Conservation (phyloP, 2,888 invertebrate species). For the Allophyes oxyacanthae region DNA sequence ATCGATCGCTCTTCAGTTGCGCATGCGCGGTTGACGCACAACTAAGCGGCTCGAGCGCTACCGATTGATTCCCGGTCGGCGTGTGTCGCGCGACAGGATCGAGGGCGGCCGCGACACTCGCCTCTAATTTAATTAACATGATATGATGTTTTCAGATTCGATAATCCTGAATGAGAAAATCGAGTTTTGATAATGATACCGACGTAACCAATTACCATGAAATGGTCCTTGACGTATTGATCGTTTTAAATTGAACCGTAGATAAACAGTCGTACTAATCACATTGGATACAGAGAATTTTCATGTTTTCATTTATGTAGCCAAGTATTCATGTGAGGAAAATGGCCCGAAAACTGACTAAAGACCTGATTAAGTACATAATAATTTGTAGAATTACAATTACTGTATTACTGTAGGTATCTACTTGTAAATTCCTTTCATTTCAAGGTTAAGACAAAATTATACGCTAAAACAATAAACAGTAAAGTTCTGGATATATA, state of each 20-base stretch:
- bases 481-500: constrained; percentile 10
- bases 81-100: constrained; percentile 49
- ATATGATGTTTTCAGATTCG: constrained; percentile 50
- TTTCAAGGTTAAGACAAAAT: neutral
- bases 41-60: constrained; percentile 76
- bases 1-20: constrained; percentile 80
- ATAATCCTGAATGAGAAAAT: constrained; percentile 31
- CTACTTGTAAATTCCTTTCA: neutral
- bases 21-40: constrained; percentile 65
- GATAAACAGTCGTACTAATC: neutral
- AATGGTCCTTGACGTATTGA: constrained; percentile 32
- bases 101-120: constrained; percentile 47
- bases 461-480: constrained; percentile 3
- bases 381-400: too few relatives aligned
- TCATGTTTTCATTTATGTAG: neutral
- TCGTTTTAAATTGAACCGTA: constrained; percentile 17
- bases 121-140: constrained; percentile 57
- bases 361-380: neutral
- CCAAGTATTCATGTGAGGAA: neutral
- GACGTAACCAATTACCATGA: constrained; percentile 29
- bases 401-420: too few relatives aligned
- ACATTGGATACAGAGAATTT: neutral
- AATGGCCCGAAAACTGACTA: constrained; percentile 3
- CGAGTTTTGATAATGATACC: constrained; percentile 29
- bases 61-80: constrained; percentile 65